These are phyloP conservation scores for Anomalospiza imberbis DNA, from an alignment of 2,797 vertebrate species.

Conservation along the genomic window DNA sequence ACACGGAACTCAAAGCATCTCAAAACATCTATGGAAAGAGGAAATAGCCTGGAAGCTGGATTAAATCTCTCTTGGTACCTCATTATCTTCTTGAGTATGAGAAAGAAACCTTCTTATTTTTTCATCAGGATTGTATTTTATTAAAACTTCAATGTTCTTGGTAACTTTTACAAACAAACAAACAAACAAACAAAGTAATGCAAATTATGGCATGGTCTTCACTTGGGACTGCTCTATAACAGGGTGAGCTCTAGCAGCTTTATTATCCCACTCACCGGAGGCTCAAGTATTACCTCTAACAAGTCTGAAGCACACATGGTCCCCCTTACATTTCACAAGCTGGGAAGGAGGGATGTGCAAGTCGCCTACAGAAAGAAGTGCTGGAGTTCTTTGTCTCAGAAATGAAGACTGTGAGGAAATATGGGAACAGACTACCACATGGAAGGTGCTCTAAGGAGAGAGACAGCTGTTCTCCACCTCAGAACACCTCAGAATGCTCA, in stretches of 20 bases:
- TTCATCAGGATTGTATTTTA: background rate
- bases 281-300: background rate
- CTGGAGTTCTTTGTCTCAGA: background rate
- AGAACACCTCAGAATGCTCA: background rate
- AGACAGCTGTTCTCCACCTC: background rate
- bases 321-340: background rate
- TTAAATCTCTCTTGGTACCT: background rate
- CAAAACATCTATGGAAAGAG: background rate
- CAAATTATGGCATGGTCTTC: background rate
- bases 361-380: background rate
- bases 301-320: background rate
- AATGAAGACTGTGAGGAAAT: background rate
- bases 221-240: background rate
- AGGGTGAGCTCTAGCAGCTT: background rate
- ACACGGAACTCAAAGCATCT: background rate
- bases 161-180: background rate
- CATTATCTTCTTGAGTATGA: background rate
- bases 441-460: background rate
- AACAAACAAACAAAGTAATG: background rate
- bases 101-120: background rate
- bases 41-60: background rate
- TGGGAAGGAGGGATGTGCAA: background rate
- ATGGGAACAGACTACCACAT: background rate
- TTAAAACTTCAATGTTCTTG: slow-evolving; percentile 17
- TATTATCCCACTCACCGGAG: background rate